Evolutionary conservation across 1,140 invertebrate species (phyloP).

Genomic region (Carposina sasakii): DNA sequence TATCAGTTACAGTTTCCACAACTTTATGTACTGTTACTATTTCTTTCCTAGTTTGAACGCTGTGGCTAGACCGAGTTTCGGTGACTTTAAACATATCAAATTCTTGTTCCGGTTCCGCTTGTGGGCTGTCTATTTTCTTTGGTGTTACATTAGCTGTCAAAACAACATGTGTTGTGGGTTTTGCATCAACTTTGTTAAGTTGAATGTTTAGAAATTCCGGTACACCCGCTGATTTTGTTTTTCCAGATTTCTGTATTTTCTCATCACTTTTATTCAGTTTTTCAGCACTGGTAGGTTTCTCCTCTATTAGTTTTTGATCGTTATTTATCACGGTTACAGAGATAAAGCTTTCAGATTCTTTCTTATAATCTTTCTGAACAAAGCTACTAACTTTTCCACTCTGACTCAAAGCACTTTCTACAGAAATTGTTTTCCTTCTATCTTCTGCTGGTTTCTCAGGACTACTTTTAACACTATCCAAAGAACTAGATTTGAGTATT

Average conservation of each 20-base stretch:
- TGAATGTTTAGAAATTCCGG: conserved; percentile 82
- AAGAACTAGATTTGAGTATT: conserved; percentile 71
- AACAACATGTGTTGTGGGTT: conserved; percentile 75
- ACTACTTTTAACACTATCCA: conserved; percentile 74
- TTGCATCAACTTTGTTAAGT: conserved; percentile 78
- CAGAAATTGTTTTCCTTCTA: conserved; percentile 66
- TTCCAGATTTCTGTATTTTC: conserved; percentile 47
- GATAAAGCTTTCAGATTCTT: conserved; percentile 55
- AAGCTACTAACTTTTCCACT: conserved; percentile 27
- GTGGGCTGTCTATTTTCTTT: conserved; percentile 58
- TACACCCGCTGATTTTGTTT: conserved; percentile 48
- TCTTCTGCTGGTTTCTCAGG: conserved; percentile 63
- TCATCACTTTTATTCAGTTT: conserved; percentile 62
- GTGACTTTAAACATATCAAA: conserved; percentile 37
- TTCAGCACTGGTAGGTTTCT: too few relatives aligned
- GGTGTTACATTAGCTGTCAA: conserved; percentile 72
- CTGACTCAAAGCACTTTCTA: conserved; percentile 62
- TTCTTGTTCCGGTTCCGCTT: conserved; percentile 48
- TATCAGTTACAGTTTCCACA: conserved; percentile 37
- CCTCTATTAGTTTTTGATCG: conserved; percentile 42
- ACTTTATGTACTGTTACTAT: conserved; percentile 29
- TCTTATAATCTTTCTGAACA: conserved; percentile 39
- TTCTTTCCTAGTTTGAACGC: conserved; percentile 28
- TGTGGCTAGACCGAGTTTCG: conserved; percentile 36
- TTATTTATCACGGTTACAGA: conserved; percentile 62